Evolutionary conservation across 1,140 invertebrate genomes (phyloP), one percentile per base, ranked within the genome.

Genomic region (Drosophila mayri): DNA sequence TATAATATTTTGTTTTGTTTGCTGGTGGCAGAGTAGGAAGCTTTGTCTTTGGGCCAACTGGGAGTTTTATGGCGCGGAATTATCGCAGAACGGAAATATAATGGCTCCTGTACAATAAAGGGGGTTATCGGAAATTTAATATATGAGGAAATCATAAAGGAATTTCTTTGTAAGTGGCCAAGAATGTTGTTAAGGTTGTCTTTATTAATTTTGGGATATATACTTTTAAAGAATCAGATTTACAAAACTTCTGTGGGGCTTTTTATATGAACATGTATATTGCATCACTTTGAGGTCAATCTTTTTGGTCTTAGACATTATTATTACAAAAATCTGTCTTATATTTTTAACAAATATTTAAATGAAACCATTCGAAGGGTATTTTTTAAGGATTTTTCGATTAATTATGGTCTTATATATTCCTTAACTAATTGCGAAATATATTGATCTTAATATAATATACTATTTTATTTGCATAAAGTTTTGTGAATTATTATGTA

Each of bases 71-170:
- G 55, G 14, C 18, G 7, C n/a, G 30, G 66, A 70, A 70, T 68
- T 66, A 68, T 68, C 66, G 62, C 66, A 25, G 12, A 68, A 43
- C 63, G 62, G 66, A 68, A 68, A 66, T 66, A 52, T 22, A 43
- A 37, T 44, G 38, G 63, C 63, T 70, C 14, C 63, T 67, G 68
- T 47, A 38, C 41, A 70, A 72, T 58, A 58, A 72, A 58, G 9
- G 22, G 58, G 43, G 65, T 12, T 54, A 55, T 46, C 32, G 62
- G 47, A 25, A 66, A 67, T 37, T 37, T 70, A 54, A 54, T 70
- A 38, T 11, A 30, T 35, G 12, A 25, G 22, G 30, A 25, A 35
- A 40, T 28, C 47, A 14, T 18, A 32, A 22, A 28, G 20, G 35
- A 67, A 22, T 28, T 28, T 25, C 18, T 32, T 18, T 18, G 22